These are phyloP conservation scores for Achlya flavicornis DNA, from an alignment of 2,888 invertebrate species.

Conservation along the genomic window DNA sequence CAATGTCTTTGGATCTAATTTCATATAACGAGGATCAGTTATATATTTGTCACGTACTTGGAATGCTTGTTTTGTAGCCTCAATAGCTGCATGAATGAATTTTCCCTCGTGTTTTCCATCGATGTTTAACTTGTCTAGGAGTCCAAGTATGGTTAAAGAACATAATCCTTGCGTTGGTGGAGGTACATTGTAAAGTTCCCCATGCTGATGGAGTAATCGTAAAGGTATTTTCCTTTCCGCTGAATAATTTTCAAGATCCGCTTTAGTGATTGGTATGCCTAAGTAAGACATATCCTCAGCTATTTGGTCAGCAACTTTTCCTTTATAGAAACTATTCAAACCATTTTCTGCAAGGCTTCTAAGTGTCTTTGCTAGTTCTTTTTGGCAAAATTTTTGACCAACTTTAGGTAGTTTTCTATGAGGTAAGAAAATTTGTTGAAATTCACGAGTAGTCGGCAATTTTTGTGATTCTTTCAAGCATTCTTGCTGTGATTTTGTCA, in stretches of 20 bases:
- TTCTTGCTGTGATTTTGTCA: constrained; percentile 52
- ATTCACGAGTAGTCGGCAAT: constrained; percentile 34
- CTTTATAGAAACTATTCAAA: constrained; percentile 67
- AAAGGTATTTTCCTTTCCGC: constrained; percentile 63
- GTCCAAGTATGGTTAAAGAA: constrained; percentile 66
- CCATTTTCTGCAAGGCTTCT: constrained; percentile 59
- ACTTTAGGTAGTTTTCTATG: constrained; percentile 51
- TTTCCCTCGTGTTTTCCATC: constrained; percentile 64
- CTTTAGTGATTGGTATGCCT: constrained; percentile 66
- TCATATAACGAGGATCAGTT: constrained; percentile 70
- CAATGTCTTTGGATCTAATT: constrained; percentile 54
- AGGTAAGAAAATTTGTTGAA: constrained; percentile 52
- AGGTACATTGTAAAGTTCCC: constrained; percentile 67
- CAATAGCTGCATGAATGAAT: constrained; percentile 68
- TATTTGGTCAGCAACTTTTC: constrained; percentile 63
- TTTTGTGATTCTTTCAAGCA: constrained; percentile 20
- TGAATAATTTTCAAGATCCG: constrained; percentile 63
- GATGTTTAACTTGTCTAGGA: constrained; percentile 65
- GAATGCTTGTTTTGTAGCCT: constrained; percentile 69
- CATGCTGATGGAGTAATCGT: constrained; percentile 57
- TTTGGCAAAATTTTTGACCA: constrained; percentile 63
- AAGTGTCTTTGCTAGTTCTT: constrained; percentile 61
- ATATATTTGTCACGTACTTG: constrained; percentile 58
- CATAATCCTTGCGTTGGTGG: constrained; percentile 77
- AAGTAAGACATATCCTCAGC: constrained; percentile 59